Base-by-base conservation (phyloP, 2,888 invertebrate species). In the Ptychoptera albimana region DNA sequence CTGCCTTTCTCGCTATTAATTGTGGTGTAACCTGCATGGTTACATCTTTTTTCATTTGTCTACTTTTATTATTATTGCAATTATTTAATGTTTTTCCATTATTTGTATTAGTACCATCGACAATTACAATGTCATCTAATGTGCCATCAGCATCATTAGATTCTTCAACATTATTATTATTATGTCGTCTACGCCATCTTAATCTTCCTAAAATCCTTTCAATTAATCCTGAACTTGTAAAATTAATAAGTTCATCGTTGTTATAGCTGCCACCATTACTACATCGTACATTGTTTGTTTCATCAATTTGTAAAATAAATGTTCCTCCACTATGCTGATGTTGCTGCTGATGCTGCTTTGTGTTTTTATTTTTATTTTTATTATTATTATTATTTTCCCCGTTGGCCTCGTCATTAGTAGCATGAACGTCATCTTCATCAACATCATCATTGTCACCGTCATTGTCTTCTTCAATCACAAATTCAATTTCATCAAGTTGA, bases 241-340 rank as follows among this genome's bases (percentile, higher is more conserved):
- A 47, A 34, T 31, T 45, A 23, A 45, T 13, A 15, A 47, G 37
- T 39, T 47, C 45, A 30, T 47, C 47, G 23, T 43, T 43, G 13
- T 44, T 39, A 37, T 16, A 16, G 16, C 29, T 12, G 13, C 8
- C 58, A 53, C 49, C 46, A 37, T n/a, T n/a, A n/a, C n/a, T n/a
- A n/a, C n/a, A n/a, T n/a, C 9, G 43, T 37, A 45, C 34, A 34
- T 42, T 42, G 13, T 53, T 29, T 5, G 15, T 50, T 30, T 55
- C 49, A 32, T 32, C 32, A 36, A 36, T 36, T 36, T 36, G 36
- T 36, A 12, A n/a, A 5, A 23, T 23, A 23, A 23, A 23, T 23
- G 23, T 23, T 5, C 23, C 23, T 7, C 23, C 23, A 23, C n/a
- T n/a, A n/a, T n/a, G n/a, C n/a, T n/a, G n/a, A n/a, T n/a, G n/a